Base-by-base conservation (phyloP, 2,888 invertebrate species). In the Oegoconia quadripuncta region DNA sequence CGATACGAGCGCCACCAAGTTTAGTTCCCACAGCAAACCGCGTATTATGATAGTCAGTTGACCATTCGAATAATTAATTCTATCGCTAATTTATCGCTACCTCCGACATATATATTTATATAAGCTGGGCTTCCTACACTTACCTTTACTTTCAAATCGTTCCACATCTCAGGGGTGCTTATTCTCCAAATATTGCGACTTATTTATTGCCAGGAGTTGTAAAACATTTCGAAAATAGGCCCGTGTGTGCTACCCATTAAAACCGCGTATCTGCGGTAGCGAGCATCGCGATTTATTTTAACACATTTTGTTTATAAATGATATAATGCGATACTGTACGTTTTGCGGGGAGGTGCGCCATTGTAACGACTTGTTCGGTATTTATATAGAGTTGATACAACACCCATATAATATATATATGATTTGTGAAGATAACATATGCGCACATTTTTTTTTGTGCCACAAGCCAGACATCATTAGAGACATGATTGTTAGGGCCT, bases 281-380 rank as follows among this genome's bases (percentile, higher is more conserved):
- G 74, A 64, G 73, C 75, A 69, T 68, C 59, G 71, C 86, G 83
- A 87, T 87, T 86, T 87, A 87, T 87, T 84, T 84, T 76, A 84
- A 79, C 86, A 83, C 87, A 86, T 87, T 86, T 87, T 87, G 86
- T 87, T 87, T 87, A 86, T 87, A 87, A 87, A 87, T 87, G 83
- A 87, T 86, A 86, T 84, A 87, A 87, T 83, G 81, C 79, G 83
- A 86, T 84, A 84, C 81, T 65, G 63, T 67, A 74, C 70, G 72
- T 71, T 74, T 72, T 74, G 67, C 74, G 64, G 60, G 66, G 71
- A 73, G 67, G 74, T 64, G 59, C 65, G 72, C 72, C 68, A 64
- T 64, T 67, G 73, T 69, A 69, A 68, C 66, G 69, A 68, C 52
- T 48, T 51, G 54, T 68, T 68, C 59, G 59, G 59, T 59, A 75